Conservation (phyloP, 1,140 invertebrate species). For the Hesperophylax magnus region DNA sequence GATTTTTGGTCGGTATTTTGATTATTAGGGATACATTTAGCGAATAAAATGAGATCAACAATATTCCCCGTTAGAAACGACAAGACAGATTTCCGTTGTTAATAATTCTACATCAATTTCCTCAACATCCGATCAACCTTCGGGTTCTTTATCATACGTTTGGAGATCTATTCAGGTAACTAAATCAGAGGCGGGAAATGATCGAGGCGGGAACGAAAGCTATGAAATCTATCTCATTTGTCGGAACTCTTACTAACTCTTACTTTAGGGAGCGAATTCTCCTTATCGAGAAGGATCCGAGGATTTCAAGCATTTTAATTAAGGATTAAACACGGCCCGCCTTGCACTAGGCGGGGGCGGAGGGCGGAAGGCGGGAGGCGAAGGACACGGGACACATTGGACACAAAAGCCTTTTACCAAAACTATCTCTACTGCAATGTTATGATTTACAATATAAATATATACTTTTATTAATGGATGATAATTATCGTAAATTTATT, state of each 20-base stretch:
- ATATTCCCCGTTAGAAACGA: constrained; percentile 6
- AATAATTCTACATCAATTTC: background rate
- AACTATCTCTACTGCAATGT: constrained; percentile 54
- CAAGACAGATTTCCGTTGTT: background rate
- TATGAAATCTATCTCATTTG: background rate
- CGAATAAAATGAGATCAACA: constrained; percentile 39
- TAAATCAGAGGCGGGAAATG: background rate
- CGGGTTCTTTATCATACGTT: background rate
- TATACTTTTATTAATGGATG: constrained; percentile 43
- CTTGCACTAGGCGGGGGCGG: constrained; percentile 8
- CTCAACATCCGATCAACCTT: background rate
- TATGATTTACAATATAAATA: constrained; percentile 54
- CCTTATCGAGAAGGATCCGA: background rate
- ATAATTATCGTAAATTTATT: constrained; percentile 9
- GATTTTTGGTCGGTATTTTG: constrained; percentile 45
- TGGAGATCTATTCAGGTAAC: constrained; percentile 10
- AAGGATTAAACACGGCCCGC: too few relatives aligned
- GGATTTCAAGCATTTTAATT: background rate
- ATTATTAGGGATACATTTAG: constrained; percentile 14
- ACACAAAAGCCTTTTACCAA: constrained; percentile 55
- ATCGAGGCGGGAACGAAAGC: background rate
- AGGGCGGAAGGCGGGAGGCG: constrained; percentile 22
- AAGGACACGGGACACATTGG: constrained; percentile 44
- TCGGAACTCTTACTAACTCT: background rate
- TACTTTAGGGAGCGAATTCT: background rate